Base-by-base conservation (phyloP, 2,888 invertebrate genomes). In the Acleris literana region DNA sequence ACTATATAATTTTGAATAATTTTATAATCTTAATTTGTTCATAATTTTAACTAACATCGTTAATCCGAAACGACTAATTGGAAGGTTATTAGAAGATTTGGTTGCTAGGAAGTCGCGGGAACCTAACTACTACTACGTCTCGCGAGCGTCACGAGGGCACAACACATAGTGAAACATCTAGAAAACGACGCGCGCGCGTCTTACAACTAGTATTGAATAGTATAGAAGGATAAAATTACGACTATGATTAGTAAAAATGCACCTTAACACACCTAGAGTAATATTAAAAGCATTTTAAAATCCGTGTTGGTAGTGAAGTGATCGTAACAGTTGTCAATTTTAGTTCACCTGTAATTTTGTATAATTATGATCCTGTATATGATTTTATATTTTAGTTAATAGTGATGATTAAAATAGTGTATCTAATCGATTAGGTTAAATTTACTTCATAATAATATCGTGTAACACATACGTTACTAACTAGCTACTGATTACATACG, bases 71-170 rank as follows among this genome's bases (percentile, higher is more conserved):
- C 76, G 76, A 83, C 87, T 89, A 90, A 88, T 78, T 91, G 91
- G 91, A 91, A 91, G 91, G 84, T 85, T 80, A 79, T 79, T 81
- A 90, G 88, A 89, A 90, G 89, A 87, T 81, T 87, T 81, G 78
- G 84, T 89, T 88, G 83, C 85, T 89, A 89, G 92, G 91, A 91
- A 91, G 92, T 89, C 84, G 87, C 88, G 85, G 83, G 82, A 86
- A 87, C 90, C 91, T 90, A 90, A 85, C 91, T 91, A 91, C 84
- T 81, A 86, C 90, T 90, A 90, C 85, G 71, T 77, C n/a, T n/a
- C 79, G 88, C 79, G 89, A 90, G 89, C 91, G 84, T 86, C 81
- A 84, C 87, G 85, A 77, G 86, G 83, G 86, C 86, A 90, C 89
- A 89, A 91, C 90, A 90, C 82, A 88, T 81, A 83, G 84, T 79